These are phyloP conservation scores for Stenopsyche tienmushanensis DNA, from an alignment of 1,140 invertebrate species.

Conservation along the genomic window DNA sequence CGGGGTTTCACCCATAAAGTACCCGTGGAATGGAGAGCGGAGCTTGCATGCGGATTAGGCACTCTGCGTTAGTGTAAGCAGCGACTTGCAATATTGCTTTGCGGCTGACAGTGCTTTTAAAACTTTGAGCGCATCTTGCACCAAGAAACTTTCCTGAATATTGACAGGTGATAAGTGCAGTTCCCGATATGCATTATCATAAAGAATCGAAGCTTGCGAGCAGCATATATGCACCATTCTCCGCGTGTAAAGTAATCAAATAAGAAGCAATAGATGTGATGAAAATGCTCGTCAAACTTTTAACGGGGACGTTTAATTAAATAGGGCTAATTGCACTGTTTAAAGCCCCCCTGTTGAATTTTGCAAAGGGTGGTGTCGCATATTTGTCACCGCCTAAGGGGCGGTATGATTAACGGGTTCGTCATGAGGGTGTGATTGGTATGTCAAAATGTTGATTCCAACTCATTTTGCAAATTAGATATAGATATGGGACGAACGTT, in stretches of 20 bases:
- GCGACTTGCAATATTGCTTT: constrained; percentile 1
- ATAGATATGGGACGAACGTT: background rate
- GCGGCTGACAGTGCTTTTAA: constrained; percentile 20
- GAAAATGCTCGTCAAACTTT: no score
- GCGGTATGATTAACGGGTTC: constrained; percentile 23
- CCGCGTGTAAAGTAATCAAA: background rate
- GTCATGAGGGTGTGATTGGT: constrained; percentile 23
- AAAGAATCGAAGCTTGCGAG: background rate
- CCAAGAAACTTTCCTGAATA: constrained; percentile 6
- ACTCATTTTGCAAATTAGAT: background rate
- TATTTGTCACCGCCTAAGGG: constrained; percentile 23
- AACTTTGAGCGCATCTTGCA: constrained; percentile 2
- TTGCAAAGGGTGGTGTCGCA: constrained; percentile 2
- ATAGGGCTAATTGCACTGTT: constrained; percentile 17
- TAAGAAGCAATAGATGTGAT: no score
- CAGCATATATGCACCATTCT: background rate
- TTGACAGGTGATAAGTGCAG: constrained; percentile 17
- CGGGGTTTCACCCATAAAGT: constrained; percentile 23
- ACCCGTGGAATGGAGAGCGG: constrained; percentile 25
- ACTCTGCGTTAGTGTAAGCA: constrained; percentile 6
- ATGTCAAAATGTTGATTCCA: constrained; percentile 1
- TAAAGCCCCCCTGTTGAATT: background rate
- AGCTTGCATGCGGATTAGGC: constrained; percentile 35
- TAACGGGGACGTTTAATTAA: constrained; percentile 23
- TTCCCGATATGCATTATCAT: background rate